A percentile compares a stretch with the other conserved stretches of the same genome.
Evolutionary conservation across 2,888 invertebrate genomes (phyloP).

Genomic region (Maniola hyperantus): DNA sequence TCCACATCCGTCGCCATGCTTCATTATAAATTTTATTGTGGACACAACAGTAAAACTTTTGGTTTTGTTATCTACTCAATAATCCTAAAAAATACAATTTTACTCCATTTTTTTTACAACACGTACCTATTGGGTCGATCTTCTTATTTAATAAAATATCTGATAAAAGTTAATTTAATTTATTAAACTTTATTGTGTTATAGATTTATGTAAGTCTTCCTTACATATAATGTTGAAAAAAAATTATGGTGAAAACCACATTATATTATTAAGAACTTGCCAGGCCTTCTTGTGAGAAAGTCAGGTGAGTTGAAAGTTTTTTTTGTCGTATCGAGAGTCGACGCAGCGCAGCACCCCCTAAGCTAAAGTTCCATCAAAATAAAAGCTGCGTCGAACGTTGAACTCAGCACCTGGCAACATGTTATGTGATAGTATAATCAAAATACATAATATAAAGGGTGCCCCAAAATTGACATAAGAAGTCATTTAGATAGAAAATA

Average conservation of each 20-base stretch:
- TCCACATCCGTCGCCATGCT: conserved; percentile 6
- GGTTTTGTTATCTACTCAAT: neutral
- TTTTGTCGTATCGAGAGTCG: conserved; percentile 49
- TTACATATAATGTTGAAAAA: no score
- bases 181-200: no score
- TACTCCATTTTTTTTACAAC: no score
- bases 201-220: no score
- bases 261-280: neutral
- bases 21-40: conserved; percentile 4
- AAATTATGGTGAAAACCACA: neutral
- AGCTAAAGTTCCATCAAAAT: conserved; percentile 60
- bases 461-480: no score
- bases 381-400: conserved; percentile 67
- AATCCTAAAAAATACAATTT: neutral
- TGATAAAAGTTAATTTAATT: no score
- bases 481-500: no score
- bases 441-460: conserved; percentile 23
- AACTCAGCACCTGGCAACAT: conserved; percentile 73
- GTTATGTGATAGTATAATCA: conserved; percentile 50
- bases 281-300: conserved; percentile 39
- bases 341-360: conserved; percentile 53
- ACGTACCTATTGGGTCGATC: no score
- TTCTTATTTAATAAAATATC: no score
- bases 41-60: neutral
- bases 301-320: conserved; percentile 60